These are phyloP conservation scores for Petrocephalus schoutedeni DNA, from an alignment of 2,797 vertebrate species.

Conservation along the genomic window DNA sequence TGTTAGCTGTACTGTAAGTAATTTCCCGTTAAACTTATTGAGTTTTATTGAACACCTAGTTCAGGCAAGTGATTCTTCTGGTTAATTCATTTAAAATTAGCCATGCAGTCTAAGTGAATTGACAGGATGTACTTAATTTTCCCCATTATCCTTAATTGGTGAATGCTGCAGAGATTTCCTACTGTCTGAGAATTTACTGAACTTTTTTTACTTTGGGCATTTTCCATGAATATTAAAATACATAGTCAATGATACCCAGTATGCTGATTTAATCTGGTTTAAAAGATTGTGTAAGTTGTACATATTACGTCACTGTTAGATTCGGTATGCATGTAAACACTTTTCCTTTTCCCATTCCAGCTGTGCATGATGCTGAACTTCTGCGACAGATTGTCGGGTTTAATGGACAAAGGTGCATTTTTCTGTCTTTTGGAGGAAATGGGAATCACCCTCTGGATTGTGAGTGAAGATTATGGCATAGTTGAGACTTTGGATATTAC, in stretches of 20 bases:
- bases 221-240: neutral
- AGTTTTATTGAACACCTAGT: neutral
- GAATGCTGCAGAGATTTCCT: neutral
- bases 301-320: no score
- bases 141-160: neutral
- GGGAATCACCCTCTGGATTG: slow-evolving; percentile 55
- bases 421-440: slow-evolving; percentile 55
- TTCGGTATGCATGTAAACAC: neutral
- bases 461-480: slow-evolving; percentile 45
- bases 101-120: neutral
- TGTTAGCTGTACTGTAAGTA: slow-evolving; percentile 89
- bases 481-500: slow-evolving; percentile 35
- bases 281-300: neutral
- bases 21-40: slow-evolving; percentile 36
- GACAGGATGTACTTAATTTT: neutral
- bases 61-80: neutral
- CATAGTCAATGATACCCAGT: neutral
- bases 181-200: neutral
- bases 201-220: neutral
- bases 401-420: slow-evolving; percentile 67
- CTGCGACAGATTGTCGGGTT: slow-evolving; percentile 62
- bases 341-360: slow-evolving; percentile 44
- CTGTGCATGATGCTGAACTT: slow-evolving; percentile 58
- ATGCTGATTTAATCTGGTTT: neutral
- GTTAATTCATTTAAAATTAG: slow-evolving; percentile 4